Percentiles rank a stretch among this genome's conserved stretches.
phyloP scores from a whole-genome alignment of 2,888 invertebrate species.

The Hyposoter dolosus region DNA sequence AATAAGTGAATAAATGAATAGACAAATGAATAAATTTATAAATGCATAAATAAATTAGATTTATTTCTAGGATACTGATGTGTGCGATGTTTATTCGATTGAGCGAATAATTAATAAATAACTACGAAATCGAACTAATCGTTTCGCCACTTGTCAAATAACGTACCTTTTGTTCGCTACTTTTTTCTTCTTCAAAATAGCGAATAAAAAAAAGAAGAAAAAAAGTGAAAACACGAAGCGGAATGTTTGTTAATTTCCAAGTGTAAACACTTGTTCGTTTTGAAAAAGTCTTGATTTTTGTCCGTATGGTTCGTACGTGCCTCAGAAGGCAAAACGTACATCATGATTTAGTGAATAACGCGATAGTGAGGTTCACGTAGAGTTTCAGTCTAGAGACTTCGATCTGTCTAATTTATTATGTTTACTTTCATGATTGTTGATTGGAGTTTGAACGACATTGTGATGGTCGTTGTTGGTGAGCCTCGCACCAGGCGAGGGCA shows the following conservation, averaged over 20 bases:
- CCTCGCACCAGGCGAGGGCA: constrained; percentile 38
- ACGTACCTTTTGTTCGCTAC: not conserved
- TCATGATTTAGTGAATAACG: not conserved
- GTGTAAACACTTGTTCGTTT: not conserved
- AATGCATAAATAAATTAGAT: not conserved
- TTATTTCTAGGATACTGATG: not conserved
- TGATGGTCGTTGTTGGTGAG: constrained; percentile 4
- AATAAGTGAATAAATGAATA: not conserved
- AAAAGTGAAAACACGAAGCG: not conserved
- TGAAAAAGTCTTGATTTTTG: not conserved
- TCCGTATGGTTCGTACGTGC: not conserved
- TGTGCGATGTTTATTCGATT: not conserved
- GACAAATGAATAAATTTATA: not conserved
- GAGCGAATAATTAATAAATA: not conserved
- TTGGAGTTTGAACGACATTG: constrained; percentile 60
- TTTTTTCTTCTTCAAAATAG: not conserved
- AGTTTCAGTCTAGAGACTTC: constrained; percentile 81
- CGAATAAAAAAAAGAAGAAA: not conserved
- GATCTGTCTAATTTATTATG: constrained; percentile 83
- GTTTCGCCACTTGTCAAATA: not conserved
- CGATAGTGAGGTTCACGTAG: constrained; percentile 19
- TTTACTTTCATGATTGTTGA: constrained; percentile 83
- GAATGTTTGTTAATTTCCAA: constrained; percentile 3
- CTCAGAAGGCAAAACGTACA: not conserved
- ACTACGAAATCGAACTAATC: not conserved